phyloP scores from a whole-genome alignment of 2,797 vertebrate species.

The Eospalax fontanierii region DNA sequence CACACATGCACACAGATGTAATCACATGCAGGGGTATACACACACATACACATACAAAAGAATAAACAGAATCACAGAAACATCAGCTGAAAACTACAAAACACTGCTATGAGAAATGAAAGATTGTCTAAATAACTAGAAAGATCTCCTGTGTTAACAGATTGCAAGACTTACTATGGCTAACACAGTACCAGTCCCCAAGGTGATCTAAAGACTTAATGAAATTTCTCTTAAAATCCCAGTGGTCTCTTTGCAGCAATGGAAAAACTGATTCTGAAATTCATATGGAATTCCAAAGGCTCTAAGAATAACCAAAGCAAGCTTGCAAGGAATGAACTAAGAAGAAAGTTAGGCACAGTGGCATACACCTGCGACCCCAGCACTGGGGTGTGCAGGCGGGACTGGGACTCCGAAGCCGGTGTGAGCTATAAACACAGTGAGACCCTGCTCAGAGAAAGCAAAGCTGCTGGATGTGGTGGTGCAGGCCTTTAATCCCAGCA shows the following conservation, averaged over 20 bases:
- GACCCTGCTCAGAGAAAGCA: background rate
- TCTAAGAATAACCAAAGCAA: background rate
- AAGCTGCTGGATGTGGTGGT: no score
- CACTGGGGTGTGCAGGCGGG: background rate
- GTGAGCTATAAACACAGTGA: background rate
- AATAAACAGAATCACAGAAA: background rate
- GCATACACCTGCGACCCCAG: background rate
- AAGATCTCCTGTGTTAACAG: background rate
- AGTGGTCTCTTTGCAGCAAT: background rate
- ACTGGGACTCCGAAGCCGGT: background rate
- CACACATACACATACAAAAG: background rate
- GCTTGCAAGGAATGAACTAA: constrained; percentile 37
- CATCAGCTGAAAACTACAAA: background rate
- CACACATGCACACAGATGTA: background rate
- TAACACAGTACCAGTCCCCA: background rate
- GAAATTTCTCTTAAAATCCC: background rate
- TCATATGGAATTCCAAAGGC: constrained; percentile 19
- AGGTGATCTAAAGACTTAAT: background rate
- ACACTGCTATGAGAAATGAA: background rate
- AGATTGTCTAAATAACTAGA: background rate
- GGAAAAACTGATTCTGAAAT: constrained; percentile 39
- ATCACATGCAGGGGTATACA: background rate
- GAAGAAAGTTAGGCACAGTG: background rate
- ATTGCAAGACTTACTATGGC: background rate
- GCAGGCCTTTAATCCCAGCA: no score